phyloP scores from a whole-genome alignment of 1,140 invertebrate genomes.

The Eubasilissa regina region DNA sequence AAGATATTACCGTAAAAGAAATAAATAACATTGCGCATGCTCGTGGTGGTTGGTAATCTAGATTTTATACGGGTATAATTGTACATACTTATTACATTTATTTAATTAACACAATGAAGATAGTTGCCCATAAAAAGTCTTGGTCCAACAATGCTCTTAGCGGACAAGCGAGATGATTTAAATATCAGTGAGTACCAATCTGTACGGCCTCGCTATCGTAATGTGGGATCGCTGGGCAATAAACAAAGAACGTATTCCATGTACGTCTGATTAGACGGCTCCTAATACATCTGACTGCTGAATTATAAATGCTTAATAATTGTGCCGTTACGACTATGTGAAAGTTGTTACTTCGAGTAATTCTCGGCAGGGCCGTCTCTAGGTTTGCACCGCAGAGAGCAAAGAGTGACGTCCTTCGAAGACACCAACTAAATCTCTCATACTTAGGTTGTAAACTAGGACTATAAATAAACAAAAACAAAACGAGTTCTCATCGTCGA shows the following conservation, averaged over 20 bases:
- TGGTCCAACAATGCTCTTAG: conserved; percentile 35
- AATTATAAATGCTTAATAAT: conserved; percentile 47
- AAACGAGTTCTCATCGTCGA: no score
- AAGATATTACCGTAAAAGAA: no score
- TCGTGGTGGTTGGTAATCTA: no score
- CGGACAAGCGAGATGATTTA: conserved; percentile 34
- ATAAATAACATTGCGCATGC: no score
- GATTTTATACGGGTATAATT: no score
- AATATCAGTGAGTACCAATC: conserved; percentile 38
- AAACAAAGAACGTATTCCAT: conserved; percentile 56
- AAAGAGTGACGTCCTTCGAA: no score
- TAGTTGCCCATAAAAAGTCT: conserved; percentile 38
- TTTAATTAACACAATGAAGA: conserved; percentile 33
- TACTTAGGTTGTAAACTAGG: no score
- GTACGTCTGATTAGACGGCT: conserved; percentile 50
- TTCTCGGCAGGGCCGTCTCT: conserved; percentile 11
- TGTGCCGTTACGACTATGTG: conserved; percentile 42
- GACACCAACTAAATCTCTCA: no score
- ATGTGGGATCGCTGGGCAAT: conserved; percentile 44
- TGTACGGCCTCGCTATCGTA: conserved; percentile 32
- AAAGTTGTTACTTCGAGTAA: conserved; percentile 51
- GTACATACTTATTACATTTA: not conserved
- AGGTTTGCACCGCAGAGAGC: not conserved
- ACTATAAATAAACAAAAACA: no score
- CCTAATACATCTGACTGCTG: conserved; percentile 44